phyloP scores from a whole-genome alignment of 2,888 invertebrate genomes.

The Capitulum mitella region DNA sequence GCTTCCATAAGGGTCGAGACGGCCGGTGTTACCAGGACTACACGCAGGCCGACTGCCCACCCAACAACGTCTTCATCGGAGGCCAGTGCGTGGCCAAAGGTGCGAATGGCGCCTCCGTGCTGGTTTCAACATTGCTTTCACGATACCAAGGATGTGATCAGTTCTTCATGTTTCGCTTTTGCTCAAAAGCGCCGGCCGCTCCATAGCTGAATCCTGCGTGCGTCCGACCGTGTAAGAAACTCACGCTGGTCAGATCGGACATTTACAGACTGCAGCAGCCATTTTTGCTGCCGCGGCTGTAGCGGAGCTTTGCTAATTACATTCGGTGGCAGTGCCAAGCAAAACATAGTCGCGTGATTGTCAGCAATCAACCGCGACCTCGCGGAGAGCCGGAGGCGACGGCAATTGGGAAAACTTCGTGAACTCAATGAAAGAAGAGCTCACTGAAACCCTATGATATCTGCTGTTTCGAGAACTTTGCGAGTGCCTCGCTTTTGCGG shows the following conservation, averaged over 20 bases:
- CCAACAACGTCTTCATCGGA: neutral
- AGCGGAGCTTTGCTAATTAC: too few species aligned
- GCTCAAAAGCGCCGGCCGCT: neutral
- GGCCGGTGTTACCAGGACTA: neutral
- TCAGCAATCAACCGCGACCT: too few species aligned
- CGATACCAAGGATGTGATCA: neutral
- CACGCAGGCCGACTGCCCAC: neutral
- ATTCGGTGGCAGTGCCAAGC: too few species aligned
- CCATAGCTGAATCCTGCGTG: neutral
- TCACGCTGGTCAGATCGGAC: neutral
- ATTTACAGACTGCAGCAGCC: neutral
- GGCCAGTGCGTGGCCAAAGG: conserved; percentile 13
- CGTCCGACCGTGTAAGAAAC: neutral
- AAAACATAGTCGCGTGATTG: too few species aligned
- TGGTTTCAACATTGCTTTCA: neutral
- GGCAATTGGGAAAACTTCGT: too few species aligned
- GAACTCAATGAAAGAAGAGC: too few species aligned
- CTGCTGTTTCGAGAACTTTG: too few species aligned
- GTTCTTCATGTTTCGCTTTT: neutral
- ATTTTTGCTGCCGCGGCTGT: neutral
- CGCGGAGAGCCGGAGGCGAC: too few species aligned
- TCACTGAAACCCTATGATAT: too few species aligned
- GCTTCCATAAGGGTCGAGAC: neutral
- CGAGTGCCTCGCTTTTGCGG: too few species aligned
- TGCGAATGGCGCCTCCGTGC: neutral